Conservation (phyloP, 1,140 invertebrate genomes). For the Wiebesia pumilae region DNA sequence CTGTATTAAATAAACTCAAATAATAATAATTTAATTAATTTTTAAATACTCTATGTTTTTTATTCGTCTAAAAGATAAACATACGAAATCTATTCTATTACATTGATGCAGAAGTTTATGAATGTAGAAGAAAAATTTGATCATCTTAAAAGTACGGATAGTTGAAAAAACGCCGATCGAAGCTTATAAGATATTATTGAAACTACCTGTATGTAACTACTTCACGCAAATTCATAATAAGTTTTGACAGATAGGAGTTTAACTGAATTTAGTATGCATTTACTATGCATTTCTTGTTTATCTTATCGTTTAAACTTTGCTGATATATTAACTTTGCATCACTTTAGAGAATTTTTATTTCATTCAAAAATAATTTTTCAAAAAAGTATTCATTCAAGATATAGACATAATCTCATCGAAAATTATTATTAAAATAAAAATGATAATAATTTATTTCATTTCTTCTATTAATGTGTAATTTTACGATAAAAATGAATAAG, state of each 20-base stretch:
- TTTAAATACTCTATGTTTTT: too few relatives aligned
- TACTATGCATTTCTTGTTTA: background rate
- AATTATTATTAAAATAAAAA: too few relatives aligned
- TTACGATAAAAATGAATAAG: too few relatives aligned
- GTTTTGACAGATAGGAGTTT: background rate
- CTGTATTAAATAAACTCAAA: too few relatives aligned
- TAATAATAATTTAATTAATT: too few relatives aligned
- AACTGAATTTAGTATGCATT: background rate
- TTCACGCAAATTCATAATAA: background rate
- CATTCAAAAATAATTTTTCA: too few relatives aligned
- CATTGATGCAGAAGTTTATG: background rate
- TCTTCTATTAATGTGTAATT: too few relatives aligned
- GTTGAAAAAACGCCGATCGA: background rate
- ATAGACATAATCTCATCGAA: too few relatives aligned
- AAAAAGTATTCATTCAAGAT: too few relatives aligned
- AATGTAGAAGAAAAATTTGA: background rate
- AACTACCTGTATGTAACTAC: background rate
- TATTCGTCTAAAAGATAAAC: too few relatives aligned
- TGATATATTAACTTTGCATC: background rate
- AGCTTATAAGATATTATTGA: background rate
- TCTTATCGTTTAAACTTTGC: background rate
- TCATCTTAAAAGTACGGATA: background rate
- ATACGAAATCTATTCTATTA: background rate
- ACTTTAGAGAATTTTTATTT: too few relatives aligned
- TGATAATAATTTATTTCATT: too few relatives aligned